Percentiles rank a stretch among this genome's conserved stretches.
These are phyloP conservation scores for Stomatorhinus ivindoensis DNA, from an alignment of 2,113 vertebrate species.

Conservation along the genomic window DNA sequence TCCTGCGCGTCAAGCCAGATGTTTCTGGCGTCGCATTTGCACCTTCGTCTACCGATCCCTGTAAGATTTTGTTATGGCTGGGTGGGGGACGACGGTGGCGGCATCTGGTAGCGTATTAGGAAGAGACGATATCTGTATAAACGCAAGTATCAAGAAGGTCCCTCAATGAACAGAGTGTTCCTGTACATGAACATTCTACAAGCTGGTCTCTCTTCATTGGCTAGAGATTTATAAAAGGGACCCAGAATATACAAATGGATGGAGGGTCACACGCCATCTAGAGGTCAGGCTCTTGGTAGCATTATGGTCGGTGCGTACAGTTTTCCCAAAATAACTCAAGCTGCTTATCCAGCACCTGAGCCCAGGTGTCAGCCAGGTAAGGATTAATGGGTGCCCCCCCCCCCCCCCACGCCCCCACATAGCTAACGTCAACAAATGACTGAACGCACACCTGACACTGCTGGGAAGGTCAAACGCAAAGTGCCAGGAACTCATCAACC, in stretches of 20 bases:
- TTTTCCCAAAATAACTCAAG: conserved; percentile 34
- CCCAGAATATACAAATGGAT: neutral
- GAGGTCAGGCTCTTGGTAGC: conserved; percentile 22
- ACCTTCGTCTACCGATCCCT: neutral
- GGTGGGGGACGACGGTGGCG: neutral
- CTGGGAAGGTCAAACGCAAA: neutral
- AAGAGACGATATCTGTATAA: neutral
- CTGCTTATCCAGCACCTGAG: conserved; percentile 37
- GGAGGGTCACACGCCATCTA: neutral
- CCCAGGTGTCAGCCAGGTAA: conserved; percentile 37
- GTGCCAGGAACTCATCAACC: neutral
- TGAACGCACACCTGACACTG: neutral
- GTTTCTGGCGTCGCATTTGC: neutral
- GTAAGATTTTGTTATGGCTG: neutral
- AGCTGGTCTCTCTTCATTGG: neutral
- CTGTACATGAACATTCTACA: neutral
- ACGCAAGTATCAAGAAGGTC: neutral
- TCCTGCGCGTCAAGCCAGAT: neutral
- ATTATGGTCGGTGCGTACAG: conserved; percentile 35
- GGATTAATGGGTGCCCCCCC: conserved; percentile 34
- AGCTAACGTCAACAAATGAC: neutral
- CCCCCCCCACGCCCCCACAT: neutral
- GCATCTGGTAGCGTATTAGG: neutral
- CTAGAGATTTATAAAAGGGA: neutral
- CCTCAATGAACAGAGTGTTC: neutral